Base-by-base conservation (phyloP, 2,797 vertebrate species). In the Taenioides sp. region DNA sequence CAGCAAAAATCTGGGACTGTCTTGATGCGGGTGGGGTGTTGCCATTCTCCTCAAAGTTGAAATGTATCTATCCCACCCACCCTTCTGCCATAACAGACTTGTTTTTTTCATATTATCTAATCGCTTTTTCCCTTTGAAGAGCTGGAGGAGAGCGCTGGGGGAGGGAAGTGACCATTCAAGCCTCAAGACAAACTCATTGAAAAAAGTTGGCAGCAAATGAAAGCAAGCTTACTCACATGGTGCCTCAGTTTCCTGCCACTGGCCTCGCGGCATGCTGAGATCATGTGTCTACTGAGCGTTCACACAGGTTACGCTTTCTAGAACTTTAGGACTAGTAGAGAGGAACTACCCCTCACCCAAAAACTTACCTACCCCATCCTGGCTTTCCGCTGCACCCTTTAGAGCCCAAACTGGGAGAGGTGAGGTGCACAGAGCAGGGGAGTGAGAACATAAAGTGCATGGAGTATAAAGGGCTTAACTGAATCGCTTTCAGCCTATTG, bases 401-500 rank as follows among this genome's bases (percentile, higher is more conserved):
- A 86, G 87, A 91, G 92, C 84, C 92, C 90, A 90, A 89, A 92
- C 93, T 91, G 70, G 83, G 77, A 28, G 84, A 91, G 84, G 74
- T 77, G 83, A 80, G 82, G 80, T 80, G 86, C 73, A 52, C 82
- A 85, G 87, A 88, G 91, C 88, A 93, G 89, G 92, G 89, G 91
- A 96, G 95, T 92, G 94, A 95, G 95, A 92, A 95, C 96, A 95
- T 96, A 95, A 95, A 96, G 95, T 96, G 95, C 95, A 96, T 86
- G 90, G 94, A 93, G 95, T 94, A 96, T 96, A 96, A 96, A 96
- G 95, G 95, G 95, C 95, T 94, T 96, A 94, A 95, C 95, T 95
- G 97, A 97, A 96, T 96, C 95, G 93, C 96, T 98, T 97, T 97
- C 96, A 97, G 96, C 92, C 95, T 95, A 96, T 98, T 98, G 97